Evolutionary conservation across 2,113 vertebrate species (phyloP), one percentile per base, ranked within the genome.

Genomic region (Taurulus bubalis): DNA sequence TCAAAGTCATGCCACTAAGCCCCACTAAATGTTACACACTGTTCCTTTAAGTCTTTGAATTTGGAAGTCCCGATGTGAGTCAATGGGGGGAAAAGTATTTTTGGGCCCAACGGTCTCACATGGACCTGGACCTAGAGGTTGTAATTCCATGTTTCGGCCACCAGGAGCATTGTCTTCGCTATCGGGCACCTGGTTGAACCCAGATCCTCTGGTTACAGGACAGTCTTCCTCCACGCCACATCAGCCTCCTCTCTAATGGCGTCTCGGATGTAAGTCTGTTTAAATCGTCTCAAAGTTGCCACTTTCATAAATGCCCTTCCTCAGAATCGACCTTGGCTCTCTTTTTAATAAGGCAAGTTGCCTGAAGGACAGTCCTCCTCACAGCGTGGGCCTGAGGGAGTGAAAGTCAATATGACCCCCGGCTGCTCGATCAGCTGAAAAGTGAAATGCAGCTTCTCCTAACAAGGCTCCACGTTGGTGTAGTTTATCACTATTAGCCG

Each of bases 401-500:
- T 0, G 12, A 18, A 22, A 80, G 76, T 85, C 74, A 81, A 53
- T 87, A 71, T 79, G 88, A 85, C 83, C 85, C 82, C 26, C 1
- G 66, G 58, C 67, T 60, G 65, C 10, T 56, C 24, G 66, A 49
- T 80, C 84, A 66, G 76, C 69, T 53, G 71, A 42, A 77, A 38
- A 85, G 70, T 36, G 79, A 70, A 45, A 55, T 53, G 59, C 78
- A 71, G 70, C 76, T 76, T 62, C 71, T 77, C 1, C 26, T 68
- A 90, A 85, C 71, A 20, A 81, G 88, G 74, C 60, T 75, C 51
- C 62, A 56, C 72, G 62, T 34, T 51, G 66, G 40, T 53, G 49
- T 77, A 20, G 75, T 89, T 77, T 47, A 87, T 87, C 82, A 78
- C 76, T 69, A 80, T 81, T 78, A 85, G 56, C 47, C 58, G 18